Evolutionary conservation across 1,140 invertebrate species (phyloP), one percentile per base, ranked within the genome.

Genomic region (Drosophila melanica): DNA sequence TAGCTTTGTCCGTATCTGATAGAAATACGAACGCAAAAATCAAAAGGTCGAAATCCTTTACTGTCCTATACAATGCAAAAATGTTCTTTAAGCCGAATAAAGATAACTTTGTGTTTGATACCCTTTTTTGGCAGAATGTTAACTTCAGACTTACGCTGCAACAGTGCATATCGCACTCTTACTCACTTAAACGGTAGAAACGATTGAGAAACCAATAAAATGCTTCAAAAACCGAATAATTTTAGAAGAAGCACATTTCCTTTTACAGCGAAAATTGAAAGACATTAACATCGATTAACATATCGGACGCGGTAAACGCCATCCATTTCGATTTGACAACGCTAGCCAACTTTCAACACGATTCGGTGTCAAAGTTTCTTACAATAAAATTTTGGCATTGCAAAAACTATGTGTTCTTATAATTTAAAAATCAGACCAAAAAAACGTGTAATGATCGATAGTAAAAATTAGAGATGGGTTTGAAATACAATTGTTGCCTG

Each of bases 1-100:
- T 62, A 8, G 50, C 35, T n/a, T 62, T 62, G n/a, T 33, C 44
- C 6, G 58, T 48, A 3, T 62, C 33, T 18, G 58, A 50, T n/a
- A 62, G 33, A 62, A 62, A 62, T n/a, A 30, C 45, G 5, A 62
- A 62, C n/a, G 11, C 45, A 3, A 62, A 62, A 20, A 62, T 62
- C n/a, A 62, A 62, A 39, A 62, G 45, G 48, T 62, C 35, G 45
- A 62, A 62, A 39, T 18, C 58, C 16, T 62, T 39, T 8, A 51
- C 41, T 41, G 35, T 51, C 45, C 11, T 50, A 62, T 30, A 37
- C 18, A 60, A 48, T 11, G 42, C 42, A 20, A 23, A 23, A 23
- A 4, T 23, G 4, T 23, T 23, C 23, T 23, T 2, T 23, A 23
- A 23, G 4, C 4, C 23, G 23, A 4, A 4, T 23, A 23, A 23